phyloP scores from a whole-genome alignment of 2,888 invertebrate species.

The Leptodirus hochenwartii region DNA sequence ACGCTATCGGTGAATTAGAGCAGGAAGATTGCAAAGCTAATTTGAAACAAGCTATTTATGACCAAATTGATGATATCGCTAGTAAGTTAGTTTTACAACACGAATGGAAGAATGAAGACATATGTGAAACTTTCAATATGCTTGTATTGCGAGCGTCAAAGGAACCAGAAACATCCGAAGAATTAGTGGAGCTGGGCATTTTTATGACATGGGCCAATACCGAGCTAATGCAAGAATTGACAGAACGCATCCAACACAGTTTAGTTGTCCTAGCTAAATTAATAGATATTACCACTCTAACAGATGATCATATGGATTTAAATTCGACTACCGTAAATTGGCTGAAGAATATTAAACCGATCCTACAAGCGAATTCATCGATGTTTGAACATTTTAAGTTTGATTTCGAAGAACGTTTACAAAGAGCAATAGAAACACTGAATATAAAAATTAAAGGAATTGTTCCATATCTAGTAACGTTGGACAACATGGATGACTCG shows the following conservation, averaged over 20 bases:
- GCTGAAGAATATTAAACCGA: conserved; percentile 60
- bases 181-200: conserved; percentile 47
- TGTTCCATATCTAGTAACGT: conserved; percentile 52
- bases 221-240: conserved; percentile 45
- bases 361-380: conserved; percentile 64
- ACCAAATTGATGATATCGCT: conserved; percentile 41
- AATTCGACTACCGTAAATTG: conserved; percentile 73
- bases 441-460: conserved; percentile 53
- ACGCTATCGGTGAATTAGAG: conserved; percentile 41
- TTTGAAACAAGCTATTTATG: conserved; percentile 37
- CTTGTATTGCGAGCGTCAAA: conserved; percentile 49
- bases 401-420: conserved; percentile 66
- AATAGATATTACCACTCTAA: conserved; percentile 58
- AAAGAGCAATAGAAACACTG: conserved; percentile 47
- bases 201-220: conserved; percentile 68
- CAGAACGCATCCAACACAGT: conserved; percentile 48
- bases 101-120: conserved; percentile 43
- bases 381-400: conserved; percentile 67
- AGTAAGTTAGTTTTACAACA: conserved; percentile 42
- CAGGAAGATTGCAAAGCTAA: conserved; percentile 43
- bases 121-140: conserved; percentile 52
- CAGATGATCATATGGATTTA: conserved; percentile 54
- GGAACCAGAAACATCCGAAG: conserved; percentile 60
- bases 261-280: conserved; percentile 47
- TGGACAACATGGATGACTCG: conserved; percentile 73